Evolutionary conservation across 2,888 invertebrate genomes (phyloP), one percentile per base, ranked within the genome.

Genomic region (Rhabditophanes sp.): DNA sequence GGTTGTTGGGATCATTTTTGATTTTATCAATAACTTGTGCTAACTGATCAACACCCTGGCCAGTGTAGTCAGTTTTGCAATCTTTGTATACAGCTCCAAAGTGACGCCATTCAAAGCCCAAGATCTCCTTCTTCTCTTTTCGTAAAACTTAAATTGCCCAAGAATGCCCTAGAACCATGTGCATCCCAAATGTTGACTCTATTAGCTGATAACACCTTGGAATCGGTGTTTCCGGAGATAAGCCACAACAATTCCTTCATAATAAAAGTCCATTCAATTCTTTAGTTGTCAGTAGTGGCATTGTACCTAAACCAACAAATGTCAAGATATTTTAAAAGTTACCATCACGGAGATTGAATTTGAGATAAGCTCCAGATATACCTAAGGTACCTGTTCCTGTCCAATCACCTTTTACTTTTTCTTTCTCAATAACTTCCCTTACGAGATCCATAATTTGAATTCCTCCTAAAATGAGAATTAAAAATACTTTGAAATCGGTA

Each of bases 21-120:
- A 93, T 77, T 17, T 76, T 78, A 2, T 80, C 64, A 44, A 93
- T 84, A 9, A 88, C 68, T 32, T 73, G 54, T 21, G 75, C 70
- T 18, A 93, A 68, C 67, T 93, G 90, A 68, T 93, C 90, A 22
- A 85, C 72, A n/a, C 93, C 93, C 60, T 76, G 64, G 1, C 77
- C 78, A 2, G 70, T 73, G 63, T 93, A 93, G 67, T 88, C 78
- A 14, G 78, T 74, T 46, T 78, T 73, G 72, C 80, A 79, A 50
- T 78, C 76, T 29, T 74, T 69, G 66, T 96, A 93, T 53, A 79
- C 70, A 0, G 90, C 88, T 12, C 93, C 93, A 70, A 78, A 88
- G 65, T 96, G 88, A 37, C 90, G 75, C 93, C 93, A 96, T 66
- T n/a, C n/a, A n/a, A n/a, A n/a, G 93, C 0, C 90, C 90, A 26